These are phyloP conservation scores for Drosophila bifasciata DNA, from an alignment of 1,140 invertebrate species.

Conservation along the genomic window DNA sequence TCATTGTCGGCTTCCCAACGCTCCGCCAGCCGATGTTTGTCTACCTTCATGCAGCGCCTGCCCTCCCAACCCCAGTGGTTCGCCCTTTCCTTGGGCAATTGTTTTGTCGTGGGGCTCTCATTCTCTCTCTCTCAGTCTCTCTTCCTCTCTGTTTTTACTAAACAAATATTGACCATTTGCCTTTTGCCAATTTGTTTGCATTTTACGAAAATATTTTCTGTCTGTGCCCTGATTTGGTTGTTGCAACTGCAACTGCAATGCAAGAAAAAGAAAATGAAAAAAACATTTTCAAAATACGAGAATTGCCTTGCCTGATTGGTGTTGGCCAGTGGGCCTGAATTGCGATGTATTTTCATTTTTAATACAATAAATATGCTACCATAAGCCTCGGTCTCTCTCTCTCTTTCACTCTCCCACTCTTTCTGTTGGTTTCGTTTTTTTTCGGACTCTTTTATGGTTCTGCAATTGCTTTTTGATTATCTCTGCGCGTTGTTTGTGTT, in stretches of 20 bases:
- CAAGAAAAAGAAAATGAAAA: not conserved
- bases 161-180: slow-evolving; percentile 76
- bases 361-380: slow-evolving; percentile 21
- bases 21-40: slow-evolving; percentile 42
- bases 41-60: slow-evolving; percentile 1
- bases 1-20: slow-evolving; percentile 62
- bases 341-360: slow-evolving; percentile 54
- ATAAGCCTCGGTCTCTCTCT: not conserved
- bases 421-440: slow-evolving; percentile 23
- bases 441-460: not conserved
- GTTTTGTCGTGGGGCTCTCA: slow-evolving; percentile 56
- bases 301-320: slow-evolving; percentile 52
- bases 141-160: slow-evolving; percentile 39
- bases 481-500: slow-evolving; percentile 22
- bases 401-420: not conserved
- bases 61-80: not conserved
- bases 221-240: slow-evolving; percentile 20
- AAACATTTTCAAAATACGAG: slow-evolving; percentile 2
- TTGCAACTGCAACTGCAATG: slow-evolving; percentile 65
- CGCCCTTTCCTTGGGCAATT: slow-evolving; percentile 22
- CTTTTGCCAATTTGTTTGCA: slow-evolving; percentile 76
- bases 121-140: slow-evolving; percentile 43
- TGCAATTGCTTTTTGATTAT: slow-evolving; percentile 53
- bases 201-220: slow-evolving; percentile 69
- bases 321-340: not conserved